These are phyloP conservation scores for Tarsius wallacei DNA, from an alignment of 2,797 vertebrate species.

Conservation along the genomic window DNA sequence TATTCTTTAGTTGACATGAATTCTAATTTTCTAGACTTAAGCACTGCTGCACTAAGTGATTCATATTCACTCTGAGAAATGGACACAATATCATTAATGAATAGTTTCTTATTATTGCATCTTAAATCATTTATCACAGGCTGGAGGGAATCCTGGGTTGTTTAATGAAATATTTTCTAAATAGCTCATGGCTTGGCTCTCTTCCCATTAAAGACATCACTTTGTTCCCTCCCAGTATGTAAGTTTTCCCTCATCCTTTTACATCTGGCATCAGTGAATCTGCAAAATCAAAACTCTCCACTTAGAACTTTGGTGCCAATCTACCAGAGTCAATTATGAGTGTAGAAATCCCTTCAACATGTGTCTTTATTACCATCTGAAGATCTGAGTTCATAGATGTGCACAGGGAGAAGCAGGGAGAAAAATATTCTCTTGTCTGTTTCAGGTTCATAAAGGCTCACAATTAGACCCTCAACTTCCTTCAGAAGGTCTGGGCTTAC, in stretches of 20 bases:
- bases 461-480: neutral
- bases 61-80: neutral
- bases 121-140: neutral
- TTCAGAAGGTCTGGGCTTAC: neutral
- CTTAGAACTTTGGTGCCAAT: neutral
- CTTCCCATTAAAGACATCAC: neutral
- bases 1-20: neutral
- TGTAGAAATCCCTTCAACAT: neutral
- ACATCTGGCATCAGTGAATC: neutral
- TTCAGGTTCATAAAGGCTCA: neutral
- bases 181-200: neutral
- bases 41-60: neutral
- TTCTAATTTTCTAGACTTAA: constrained; percentile 31
- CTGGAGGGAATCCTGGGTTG: neutral
- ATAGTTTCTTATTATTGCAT: neutral
- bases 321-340: neutral
- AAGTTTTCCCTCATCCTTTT: neutral
- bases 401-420: neutral
- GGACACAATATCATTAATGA: neutral
- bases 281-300: neutral
- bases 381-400: neutral
- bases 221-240: neutral
- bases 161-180: neutral
- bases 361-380: neutral
- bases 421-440: neutral